A percentile compares a stretch with the other conserved stretches of the same genome.
Conservation (phyloP, 2,797 vertebrate species). For the Micropoecilia bifurca region DNA sequence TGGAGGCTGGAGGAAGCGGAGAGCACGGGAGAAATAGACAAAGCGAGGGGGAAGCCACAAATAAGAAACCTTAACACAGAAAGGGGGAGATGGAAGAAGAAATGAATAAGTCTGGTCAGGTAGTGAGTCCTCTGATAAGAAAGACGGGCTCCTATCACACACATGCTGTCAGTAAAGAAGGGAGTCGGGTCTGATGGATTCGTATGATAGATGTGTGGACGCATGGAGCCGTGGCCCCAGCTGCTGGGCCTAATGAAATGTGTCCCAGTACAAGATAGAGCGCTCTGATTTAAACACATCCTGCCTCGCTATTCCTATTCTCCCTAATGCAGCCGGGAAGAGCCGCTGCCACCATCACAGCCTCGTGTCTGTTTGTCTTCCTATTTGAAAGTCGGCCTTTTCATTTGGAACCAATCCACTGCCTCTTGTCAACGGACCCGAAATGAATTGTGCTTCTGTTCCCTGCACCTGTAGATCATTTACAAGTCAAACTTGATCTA, state of each 20-base stretch:
- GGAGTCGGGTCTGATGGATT: constrained; percentile 77
- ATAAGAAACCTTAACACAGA: constrained; percentile 59
- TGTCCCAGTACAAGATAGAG: constrained; percentile 86
- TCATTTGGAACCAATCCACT: constrained; percentile 73
- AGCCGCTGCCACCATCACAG: constrained; percentile 46
- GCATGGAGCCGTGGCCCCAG: constrained; percentile 76
- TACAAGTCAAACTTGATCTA: constrained; percentile 61
- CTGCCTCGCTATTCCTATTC: constrained; percentile 76
- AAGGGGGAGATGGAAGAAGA: constrained; percentile 61
- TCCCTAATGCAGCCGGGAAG: constrained; percentile 71
- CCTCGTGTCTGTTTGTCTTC: constrained; percentile 69
- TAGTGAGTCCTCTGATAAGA: constrained; percentile 76
- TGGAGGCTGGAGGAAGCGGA: constrained; percentile 27
- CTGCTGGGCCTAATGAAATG: constrained; percentile 86
- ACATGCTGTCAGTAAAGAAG: constrained; percentile 64
- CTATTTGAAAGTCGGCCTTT: constrained; percentile 73
- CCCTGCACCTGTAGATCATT: constrained; percentile 71
- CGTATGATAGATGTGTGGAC: constrained; percentile 82
- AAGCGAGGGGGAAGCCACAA: constrained; percentile 24
- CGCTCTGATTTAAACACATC: constrained; percentile 84
- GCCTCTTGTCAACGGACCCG: constrained; percentile 29
- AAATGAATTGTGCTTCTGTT: constrained; percentile 61
- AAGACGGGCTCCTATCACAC: constrained; percentile 67
- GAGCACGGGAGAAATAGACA: constrained; percentile 24
- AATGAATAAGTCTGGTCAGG: constrained; percentile 74